These are phyloP conservation scores for Osmerus mordax DNA, from an alignment of 2,113 vertebrate genomes.

Conservation along the genomic window DNA sequence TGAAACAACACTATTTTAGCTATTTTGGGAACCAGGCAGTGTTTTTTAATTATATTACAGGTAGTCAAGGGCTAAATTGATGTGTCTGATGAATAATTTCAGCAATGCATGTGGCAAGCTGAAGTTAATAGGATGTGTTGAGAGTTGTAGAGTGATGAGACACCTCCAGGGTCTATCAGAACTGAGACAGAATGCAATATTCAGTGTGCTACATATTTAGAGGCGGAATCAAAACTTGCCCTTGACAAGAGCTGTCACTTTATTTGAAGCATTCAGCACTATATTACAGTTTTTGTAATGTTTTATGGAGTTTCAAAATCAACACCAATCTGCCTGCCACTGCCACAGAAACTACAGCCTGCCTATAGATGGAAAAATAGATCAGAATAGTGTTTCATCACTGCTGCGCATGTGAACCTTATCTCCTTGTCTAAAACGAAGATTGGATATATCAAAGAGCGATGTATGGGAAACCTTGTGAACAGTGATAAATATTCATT, in stretches of 20 bases:
- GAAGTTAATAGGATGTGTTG: slow-evolving; percentile 18
- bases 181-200: slow-evolving; percentile 19
- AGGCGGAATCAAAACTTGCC: slow-evolving; percentile 28
- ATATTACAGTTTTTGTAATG: neutral
- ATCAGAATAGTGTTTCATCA: slow-evolving; percentile 6
- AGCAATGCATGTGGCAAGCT: slow-evolving; percentile 11
- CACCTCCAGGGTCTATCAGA: slow-evolving; percentile 32
- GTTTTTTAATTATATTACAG: slow-evolving; percentile 11
- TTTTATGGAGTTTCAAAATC: no score
- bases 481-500: slow-evolving; percentile 49
- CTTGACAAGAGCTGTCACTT: slow-evolving; percentile 8
- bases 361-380: neutral
- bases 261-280: neutral
- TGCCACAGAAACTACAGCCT: neutral
- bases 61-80: slow-evolving; percentile 42
- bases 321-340: no score
- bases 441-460: slow-evolving; percentile 19
- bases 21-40: slow-evolving; percentile 39
- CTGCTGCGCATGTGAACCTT: neutral
- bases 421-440: slow-evolving; percentile 15
- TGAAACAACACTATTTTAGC: slow-evolving; percentile 17
- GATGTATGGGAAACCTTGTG: slow-evolving; percentile 6
- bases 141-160: slow-evolving; percentile 45
- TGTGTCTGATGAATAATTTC: slow-evolving; percentile 40
- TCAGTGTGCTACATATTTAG: slow-evolving; percentile 23